phyloP scores from a whole-genome alignment of 1,140 invertebrate species.

The Uloborus diversus region DNA sequence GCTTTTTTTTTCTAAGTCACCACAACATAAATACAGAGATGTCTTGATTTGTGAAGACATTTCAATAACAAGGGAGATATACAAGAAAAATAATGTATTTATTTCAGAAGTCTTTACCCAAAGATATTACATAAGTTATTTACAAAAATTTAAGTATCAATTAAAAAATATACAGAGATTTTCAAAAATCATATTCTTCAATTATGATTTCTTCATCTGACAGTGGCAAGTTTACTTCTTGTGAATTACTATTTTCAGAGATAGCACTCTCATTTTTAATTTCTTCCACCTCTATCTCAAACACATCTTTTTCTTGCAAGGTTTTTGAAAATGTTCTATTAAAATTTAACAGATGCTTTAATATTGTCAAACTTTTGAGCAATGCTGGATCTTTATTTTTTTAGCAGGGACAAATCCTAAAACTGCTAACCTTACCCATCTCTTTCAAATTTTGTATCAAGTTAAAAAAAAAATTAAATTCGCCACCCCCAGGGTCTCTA shows the following conservation, averaged over 20 bases:
- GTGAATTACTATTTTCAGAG: background rate
- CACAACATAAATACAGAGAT: too few relatives aligned
- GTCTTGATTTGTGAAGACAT: too few relatives aligned
- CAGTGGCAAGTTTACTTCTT: background rate
- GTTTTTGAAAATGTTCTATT: background rate
- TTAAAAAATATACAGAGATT: too few relatives aligned
- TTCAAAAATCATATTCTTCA: slow-evolving; percentile 32
- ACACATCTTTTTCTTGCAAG: slow-evolving; percentile 16
- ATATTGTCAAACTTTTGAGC: background rate
- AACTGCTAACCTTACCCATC: background rate
- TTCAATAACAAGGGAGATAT: too few relatives aligned
- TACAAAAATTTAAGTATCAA: too few relatives aligned
- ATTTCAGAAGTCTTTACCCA: too few relatives aligned
- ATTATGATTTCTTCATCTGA: slow-evolving; percentile 30
- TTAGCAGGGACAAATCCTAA: background rate
- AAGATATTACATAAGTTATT: too few relatives aligned
- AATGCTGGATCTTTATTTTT: background rate
- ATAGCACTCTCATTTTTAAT: background rate
- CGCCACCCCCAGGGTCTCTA: background rate
- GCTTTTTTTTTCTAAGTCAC: too few relatives aligned
- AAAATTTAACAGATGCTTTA: background rate
- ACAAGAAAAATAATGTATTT: too few relatives aligned
- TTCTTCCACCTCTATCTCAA: too few relatives aligned
- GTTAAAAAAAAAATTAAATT: background rate
- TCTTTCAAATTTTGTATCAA: background rate